These are phyloP conservation scores for Mustela nigripes DNA, from an alignment of 2,113 vertebrate species.

Conservation along the genomic window DNA sequence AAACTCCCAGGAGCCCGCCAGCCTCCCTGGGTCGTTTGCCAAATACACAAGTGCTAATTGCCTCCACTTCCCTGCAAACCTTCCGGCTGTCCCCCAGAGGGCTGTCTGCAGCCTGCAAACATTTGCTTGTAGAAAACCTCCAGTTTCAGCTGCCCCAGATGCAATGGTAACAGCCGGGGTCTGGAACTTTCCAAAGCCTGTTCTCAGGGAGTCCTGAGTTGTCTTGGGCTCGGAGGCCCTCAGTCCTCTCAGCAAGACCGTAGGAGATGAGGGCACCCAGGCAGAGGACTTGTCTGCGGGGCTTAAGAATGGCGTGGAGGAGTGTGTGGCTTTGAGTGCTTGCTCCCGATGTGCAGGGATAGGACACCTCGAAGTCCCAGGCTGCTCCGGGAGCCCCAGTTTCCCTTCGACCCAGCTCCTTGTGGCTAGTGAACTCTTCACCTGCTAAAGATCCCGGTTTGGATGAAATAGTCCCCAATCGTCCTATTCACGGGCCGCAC, in stretches of 20 bases:
- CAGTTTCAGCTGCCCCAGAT: neutral
- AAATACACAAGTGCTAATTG: neutral
- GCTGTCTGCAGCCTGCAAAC: neutral
- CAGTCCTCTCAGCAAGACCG: neutral
- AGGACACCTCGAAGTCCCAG: neutral
- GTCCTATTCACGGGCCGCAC: fast-evolving
- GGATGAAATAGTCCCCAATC: neutral
- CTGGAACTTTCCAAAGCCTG: neutral
- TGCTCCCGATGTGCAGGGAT: fast-evolving
- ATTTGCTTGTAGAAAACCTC: neutral
- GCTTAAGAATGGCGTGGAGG: fast-evolving
- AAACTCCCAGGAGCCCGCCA: neutral
- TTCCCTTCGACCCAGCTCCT: neutral
- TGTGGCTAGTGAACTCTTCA: neutral
- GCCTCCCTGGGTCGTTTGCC: fast-evolving
- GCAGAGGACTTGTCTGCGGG: neutral
- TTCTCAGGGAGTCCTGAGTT: neutral
- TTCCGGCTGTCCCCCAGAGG: neutral
- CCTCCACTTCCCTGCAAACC: neutral
- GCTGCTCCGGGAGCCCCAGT: neutral
- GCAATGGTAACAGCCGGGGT: neutral
- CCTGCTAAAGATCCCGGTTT: neutral
- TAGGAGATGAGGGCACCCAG: neutral
- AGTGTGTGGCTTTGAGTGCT: fast-evolving
- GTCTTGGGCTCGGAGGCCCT: neutral